A percentile compares a stretch with the other conserved stretches of the same genome.
phyloP scores from a whole-genome alignment of 2,797 vertebrate genomes.

The Buceros bicornis region DNA sequence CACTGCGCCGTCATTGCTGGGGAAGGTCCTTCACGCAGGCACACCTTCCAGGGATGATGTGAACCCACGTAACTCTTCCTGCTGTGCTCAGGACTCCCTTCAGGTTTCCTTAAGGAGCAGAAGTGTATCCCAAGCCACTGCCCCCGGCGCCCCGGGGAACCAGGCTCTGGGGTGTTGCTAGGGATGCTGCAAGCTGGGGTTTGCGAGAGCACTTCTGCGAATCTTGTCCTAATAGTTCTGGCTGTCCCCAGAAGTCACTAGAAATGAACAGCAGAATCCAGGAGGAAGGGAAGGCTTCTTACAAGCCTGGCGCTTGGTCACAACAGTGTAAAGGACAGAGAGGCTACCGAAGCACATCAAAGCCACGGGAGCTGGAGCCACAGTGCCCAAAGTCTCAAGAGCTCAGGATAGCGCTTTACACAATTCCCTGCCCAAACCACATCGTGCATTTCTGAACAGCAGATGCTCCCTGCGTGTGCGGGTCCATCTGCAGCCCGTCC shows the following conservation, averaged over 20 bases:
- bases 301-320: not conserved
- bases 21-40: not conserved
- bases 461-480: not conserved
- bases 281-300: not conserved
- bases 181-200: not conserved
- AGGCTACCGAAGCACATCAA: not conserved
- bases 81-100: slow-evolving; percentile 27
- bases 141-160: not conserved
- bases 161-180: not conserved
- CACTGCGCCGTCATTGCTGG: accelerated
- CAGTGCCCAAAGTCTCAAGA: not conserved
- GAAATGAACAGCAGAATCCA: not conserved
- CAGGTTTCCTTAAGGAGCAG: not conserved
- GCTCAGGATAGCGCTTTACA: not conserved
- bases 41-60: not conserved
- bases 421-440: accelerated
- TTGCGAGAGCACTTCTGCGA: not conserved
- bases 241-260: not conserved
- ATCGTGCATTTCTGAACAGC: accelerated
- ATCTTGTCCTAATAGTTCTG: not conserved
- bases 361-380: not conserved
- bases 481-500: not conserved
- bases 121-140: not conserved
- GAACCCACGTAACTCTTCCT: slow-evolving; percentile 43
- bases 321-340: not conserved